These are phyloP conservation scores for Achlya flavicornis DNA, from an alignment of 2,888 invertebrate genomes.

Conservation along the genomic window DNA sequence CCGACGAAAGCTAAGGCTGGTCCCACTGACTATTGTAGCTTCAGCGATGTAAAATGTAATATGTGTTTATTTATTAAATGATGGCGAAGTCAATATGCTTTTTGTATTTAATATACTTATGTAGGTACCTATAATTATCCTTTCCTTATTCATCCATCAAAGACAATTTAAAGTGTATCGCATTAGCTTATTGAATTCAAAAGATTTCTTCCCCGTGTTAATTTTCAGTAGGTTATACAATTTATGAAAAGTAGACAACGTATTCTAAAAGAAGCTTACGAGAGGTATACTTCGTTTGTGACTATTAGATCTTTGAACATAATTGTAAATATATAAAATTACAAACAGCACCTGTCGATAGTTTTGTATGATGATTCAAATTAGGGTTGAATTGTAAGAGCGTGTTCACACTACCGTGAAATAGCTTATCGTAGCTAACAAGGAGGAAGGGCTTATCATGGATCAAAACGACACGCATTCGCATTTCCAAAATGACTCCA, in stretches of 20 bases:
- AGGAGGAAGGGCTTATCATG: constrained; percentile 70
- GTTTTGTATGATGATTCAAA: neutral
- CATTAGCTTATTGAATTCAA: no score
- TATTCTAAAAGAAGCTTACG: neutral
- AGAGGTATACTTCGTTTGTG: neutral
- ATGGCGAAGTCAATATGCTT: constrained; percentile 41
- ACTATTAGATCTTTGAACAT: neutral
- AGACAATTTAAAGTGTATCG: no score
- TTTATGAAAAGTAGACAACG: neutral
- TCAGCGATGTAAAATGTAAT: constrained; percentile 68
- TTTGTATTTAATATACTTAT: neutral
- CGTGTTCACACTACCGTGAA: constrained; percentile 63
- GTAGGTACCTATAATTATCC: neutral
- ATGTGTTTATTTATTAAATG: constrained; percentile 77
- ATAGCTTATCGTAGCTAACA: constrained; percentile 65
- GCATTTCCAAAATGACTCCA: constrained; percentile 74
- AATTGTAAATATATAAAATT: neutral
- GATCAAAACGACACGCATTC: constrained; percentile 68
- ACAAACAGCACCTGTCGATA: constrained; percentile 10
- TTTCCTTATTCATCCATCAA: constrained; percentile 6
- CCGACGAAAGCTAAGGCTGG: constrained; percentile 57
- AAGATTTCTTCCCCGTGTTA: no score
- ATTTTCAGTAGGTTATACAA: neutral
- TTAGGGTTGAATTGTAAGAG: constrained; percentile 22
- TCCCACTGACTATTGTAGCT: constrained; percentile 65